Conservation (phyloP, 2,113 vertebrate genomes). For the Ellobius talpinus region DNA sequence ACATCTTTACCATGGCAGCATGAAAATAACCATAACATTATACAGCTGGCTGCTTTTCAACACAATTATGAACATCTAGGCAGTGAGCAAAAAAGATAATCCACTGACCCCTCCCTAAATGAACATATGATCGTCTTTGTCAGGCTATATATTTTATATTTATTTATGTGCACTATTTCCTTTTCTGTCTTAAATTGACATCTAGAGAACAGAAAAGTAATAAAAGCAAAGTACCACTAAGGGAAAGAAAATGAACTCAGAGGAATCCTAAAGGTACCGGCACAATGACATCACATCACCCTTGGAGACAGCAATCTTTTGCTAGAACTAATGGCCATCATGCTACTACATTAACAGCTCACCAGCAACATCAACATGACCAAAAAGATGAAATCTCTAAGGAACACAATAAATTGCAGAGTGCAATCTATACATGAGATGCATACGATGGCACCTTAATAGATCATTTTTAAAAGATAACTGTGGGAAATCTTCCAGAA, state of each 20-base stretch:
- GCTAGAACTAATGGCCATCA: not conserved
- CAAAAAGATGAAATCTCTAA: not conserved
- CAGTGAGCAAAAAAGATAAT: not conserved
- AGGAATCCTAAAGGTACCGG: not conserved
- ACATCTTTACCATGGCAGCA: not conserved
- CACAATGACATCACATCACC: not conserved
- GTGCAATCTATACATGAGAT: conserved; percentile 13
- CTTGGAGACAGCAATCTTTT: conserved; percentile 3
- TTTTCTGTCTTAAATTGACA: not conserved
- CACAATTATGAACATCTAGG: conserved; percentile 29
- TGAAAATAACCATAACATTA: not conserved
- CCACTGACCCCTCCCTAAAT: conserved; percentile 8
- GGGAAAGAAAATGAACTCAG: conserved; percentile 18
- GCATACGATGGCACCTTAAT: not conserved
- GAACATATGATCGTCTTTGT: not conserved
- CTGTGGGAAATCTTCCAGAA: conserved; percentile 4
- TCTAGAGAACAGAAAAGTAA: conserved; percentile 41
- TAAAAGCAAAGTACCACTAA: not conserved
- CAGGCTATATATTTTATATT: not conserved
- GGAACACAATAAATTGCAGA: not conserved
- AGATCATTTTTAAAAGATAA: not conserved
- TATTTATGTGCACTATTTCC: conserved; percentile 13
- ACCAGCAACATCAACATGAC: conserved; percentile 27
- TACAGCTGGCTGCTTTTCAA: not conserved
- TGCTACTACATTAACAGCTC: not conserved